Percentiles rank a stretch among this genome's conserved stretches.
Conservation (phyloP, 2,888 invertebrate genomes). For the Lamproptera curius region DNA sequence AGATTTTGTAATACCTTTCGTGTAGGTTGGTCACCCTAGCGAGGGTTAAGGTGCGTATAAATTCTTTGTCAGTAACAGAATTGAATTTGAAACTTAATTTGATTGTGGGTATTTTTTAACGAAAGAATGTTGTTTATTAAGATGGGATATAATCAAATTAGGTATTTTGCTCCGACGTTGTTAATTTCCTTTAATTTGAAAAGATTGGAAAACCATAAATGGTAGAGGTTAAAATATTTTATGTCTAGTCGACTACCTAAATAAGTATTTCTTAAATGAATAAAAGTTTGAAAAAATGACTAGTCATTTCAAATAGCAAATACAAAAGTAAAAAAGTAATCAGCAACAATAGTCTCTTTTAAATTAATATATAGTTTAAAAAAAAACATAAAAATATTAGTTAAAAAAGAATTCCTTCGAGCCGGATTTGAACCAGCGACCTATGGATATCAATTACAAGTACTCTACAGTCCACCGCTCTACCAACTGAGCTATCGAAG, state of each 20-base stretch:
- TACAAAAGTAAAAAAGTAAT: not conserved
- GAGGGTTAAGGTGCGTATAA: constrained; percentile 34
- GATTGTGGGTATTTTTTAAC: constrained; percentile 29
- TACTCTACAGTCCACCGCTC: constrained; percentile 78
- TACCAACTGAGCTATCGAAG: constrained; percentile 80
- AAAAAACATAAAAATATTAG: too few relatives aligned
- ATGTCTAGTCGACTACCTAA: too few relatives aligned
- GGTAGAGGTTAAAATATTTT: not conserved
- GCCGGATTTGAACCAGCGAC: constrained; percentile 80
- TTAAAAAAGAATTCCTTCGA: constrained; percentile 63
- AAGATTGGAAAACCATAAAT: not conserved
- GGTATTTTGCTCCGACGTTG: constrained; percentile 16
- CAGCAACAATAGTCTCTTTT: too few relatives aligned
- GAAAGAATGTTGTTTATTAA: constrained; percentile 28
- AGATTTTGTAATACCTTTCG: too few relatives aligned
- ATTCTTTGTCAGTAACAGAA: constrained; percentile 40
- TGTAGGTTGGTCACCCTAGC: constrained; percentile 4
- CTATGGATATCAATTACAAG: constrained; percentile 63
- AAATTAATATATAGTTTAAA: not conserved
- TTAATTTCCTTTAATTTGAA: constrained; percentile 3
- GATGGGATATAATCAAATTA: constrained; percentile 29
- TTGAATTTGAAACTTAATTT: constrained; percentile 44
- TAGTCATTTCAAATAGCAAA: not conserved
- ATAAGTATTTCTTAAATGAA: not conserved
- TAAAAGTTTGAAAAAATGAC: too few relatives aligned